A percentile compares a stretch with the other conserved stretches of the same genome.
These are phyloP conservation scores for Monarcha castaneiventris DNA, from an alignment of 2,113 vertebrate species.

Conservation along the genomic window DNA sequence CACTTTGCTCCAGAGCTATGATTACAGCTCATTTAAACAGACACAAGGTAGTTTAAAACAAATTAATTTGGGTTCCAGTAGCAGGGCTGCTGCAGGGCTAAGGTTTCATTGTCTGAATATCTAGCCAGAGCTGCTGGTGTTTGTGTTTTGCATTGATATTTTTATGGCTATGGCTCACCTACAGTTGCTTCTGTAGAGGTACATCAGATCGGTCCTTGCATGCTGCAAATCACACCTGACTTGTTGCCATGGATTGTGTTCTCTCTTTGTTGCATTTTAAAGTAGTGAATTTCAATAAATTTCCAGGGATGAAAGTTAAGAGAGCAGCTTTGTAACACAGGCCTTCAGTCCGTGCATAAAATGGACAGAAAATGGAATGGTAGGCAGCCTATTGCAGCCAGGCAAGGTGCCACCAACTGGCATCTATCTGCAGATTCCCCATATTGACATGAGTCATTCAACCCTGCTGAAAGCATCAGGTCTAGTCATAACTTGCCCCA, in stretches of 20 bases:
- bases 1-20: background rate
- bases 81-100: slow-evolving; percentile 6
- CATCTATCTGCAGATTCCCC: background rate
- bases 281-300: background rate
- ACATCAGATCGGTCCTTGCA: background rate
- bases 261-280: background rate
- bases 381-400: background rate
- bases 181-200: background rate
- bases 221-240: background rate
- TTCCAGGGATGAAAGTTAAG: background rate
- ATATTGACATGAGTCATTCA: background rate
- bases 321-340: background rate
- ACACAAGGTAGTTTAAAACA: slow-evolving; percentile 5
- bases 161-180: background rate
- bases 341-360: background rate
- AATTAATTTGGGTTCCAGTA: slow-evolving; percentile 34
- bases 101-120: background rate
- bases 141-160: background rate
- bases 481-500: background rate
- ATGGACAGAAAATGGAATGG: background rate
- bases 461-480: background rate
- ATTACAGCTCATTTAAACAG: slow-evolving; percentile 17
- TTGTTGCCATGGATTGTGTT: background rate
- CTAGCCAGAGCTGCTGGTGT: background rate
- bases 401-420: background rate